Base-by-base conservation (phyloP, 2,113 vertebrate genomes). In the Dolichotis patagonum region DNA sequence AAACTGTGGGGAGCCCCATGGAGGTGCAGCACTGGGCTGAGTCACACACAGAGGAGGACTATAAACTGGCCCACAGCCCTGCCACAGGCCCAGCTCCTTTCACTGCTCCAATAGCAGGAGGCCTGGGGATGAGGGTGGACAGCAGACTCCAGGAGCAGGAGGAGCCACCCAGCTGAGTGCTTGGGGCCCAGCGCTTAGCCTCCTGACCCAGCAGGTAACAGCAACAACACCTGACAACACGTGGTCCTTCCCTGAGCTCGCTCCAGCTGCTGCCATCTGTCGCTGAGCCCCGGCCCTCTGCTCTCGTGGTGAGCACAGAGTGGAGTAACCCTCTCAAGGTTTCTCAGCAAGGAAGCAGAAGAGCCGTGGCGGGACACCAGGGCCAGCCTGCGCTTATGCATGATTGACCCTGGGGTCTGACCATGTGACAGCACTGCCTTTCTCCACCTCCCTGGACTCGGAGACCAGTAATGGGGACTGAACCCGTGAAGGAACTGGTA, bases 251-350 rank as follows among this genome's bases (percentile, higher is more conserved):
- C 49, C 43, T 9, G 60, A 56, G 52, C 28, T 1, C 10, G 16
- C 4, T 16, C 7, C n/a, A 7, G 17, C 0, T n/a, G 60, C 14
- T 4, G 35, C 41, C 58, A 16, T 22, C 1, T 2, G n/a, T 5
- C 46, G 41, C 19, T 5, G 30, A 30, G 38, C n/a, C 41, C 20
- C 1, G 17, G 38, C n/a, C 41, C 20, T 1, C 38, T 60, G 30
- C 46, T 13, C 43, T 38, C 52, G 58, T 65, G 20, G 71, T 6
- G 71, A 75, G 41, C 71, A 65, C 65, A 85, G 54, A 82, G 20
- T 86, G 49, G 22, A 83, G 24, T 62, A 24, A 60, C 13, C 43
- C 75, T 9, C 46, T 41, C 0, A 2, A 69, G n/a, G 4, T 63
- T 52, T 32, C 22, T 32, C 60, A 71, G 90, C 8, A 0, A 95